Evolutionary conservation across 2,113 vertebrate species (phyloP), one percentile per base, ranked within the genome.

Genomic region (Cyrtonyx montezumae): DNA sequence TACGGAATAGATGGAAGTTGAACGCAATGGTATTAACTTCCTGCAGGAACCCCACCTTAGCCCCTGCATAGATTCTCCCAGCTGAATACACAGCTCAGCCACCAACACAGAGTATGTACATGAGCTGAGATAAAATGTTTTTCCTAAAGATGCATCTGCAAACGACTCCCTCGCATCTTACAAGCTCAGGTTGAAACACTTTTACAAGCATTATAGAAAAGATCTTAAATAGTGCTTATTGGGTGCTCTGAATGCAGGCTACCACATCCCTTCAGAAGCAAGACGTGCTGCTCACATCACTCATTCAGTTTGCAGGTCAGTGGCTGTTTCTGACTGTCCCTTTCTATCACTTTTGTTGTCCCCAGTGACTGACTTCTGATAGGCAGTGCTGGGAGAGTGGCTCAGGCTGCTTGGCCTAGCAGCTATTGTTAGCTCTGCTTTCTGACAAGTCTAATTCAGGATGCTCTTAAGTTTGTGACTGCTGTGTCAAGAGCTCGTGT

Each of bases 401-500:
- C 40, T 90, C 53, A 73, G 86, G 55, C 86, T 61, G 61, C 69
- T 45, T 49, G 73, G 53, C 59, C 37, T 37, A 49, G 42, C 11
- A 3, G 18, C 89, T 79, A 61, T 65, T 90, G 82, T 92, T 65
- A 85, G 43, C 46, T 91, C 55, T 70, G 75, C 65, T 77, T 91
- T 82, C 61, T 78, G 76, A 70, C 66, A 56, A 1, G 0, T 77
- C 61, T 91, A 17, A 91, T 78, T 92, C 84, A 68, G n/a, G 34
- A 49, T 32, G 65, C 89, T 91, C 81, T 77, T 80, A 67, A 83
- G 63, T 23, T 73, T 85, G 26, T 0, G 1, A 45, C 65, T 91
- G 71, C 61, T 80, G 73, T 68, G 65, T 80, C 68, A 87, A 91
- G 89, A 74, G 95, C 43, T 94, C 76, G 63, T 80, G 63, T 48